Percentiles rank a stretch among this genome's conserved stretches.
Conservation (phyloP, 2,888 invertebrate genomes). For the Limulus polyphemus region DNA sequence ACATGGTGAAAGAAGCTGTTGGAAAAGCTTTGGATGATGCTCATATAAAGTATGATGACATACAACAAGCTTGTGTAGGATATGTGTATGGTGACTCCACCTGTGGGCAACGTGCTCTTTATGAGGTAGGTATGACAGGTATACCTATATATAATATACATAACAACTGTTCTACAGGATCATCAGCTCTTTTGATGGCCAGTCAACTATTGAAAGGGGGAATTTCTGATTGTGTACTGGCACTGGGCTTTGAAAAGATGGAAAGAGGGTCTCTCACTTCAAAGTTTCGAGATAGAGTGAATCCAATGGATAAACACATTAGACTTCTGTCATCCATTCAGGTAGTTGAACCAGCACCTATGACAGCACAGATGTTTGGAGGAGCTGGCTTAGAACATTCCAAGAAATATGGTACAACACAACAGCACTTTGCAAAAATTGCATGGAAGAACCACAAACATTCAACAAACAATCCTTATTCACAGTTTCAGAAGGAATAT, state of each 20-base stretch:
- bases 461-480: constrained; percentile 89
- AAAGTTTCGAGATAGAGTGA: constrained; percentile 66
- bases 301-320: constrained; percentile 79
- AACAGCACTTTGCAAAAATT: constrained; percentile 90
- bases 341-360: constrained; percentile 67
- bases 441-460: constrained; percentile 96
- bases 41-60: constrained; percentile 54
- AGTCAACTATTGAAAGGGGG: constrained; percentile 83
- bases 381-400: constrained; percentile 93
- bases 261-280: constrained; percentile 70
- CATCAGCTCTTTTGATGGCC: constrained; percentile 75
- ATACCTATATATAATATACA: constrained; percentile 97
- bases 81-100: constrained; percentile 95
- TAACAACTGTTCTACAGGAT: constrained; percentile 96
- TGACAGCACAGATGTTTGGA: constrained; percentile 91
- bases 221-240: constrained; percentile 43
- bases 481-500: constrained; percentile 87
- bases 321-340: constrained; percentile 67
- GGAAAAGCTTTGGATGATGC: constrained; percentile 75
- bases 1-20: constrained; percentile 87
- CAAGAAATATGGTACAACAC: constrained; percentile 84
- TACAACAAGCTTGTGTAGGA: constrained; percentile 82
- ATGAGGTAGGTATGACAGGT: constrained; percentile 88
- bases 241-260: constrained; percentile 98
- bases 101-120: constrained; percentile 85